phyloP scores from a whole-genome alignment of 1,140 invertebrate species.

The Amphibalanus amphitrite region DNA sequence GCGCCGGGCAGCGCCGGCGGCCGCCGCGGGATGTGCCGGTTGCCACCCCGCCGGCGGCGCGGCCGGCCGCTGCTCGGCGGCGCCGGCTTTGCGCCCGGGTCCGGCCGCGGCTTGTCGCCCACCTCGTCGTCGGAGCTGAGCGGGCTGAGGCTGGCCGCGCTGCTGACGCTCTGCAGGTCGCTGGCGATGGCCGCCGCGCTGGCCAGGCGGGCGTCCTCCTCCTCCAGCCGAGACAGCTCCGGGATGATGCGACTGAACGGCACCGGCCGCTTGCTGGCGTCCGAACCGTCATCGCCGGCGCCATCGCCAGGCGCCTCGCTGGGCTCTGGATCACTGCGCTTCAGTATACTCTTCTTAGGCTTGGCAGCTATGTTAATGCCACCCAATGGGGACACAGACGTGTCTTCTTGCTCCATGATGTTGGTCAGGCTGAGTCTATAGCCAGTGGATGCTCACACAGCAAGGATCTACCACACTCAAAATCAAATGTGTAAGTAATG shows the following conservation, averaged over 20 bases:
- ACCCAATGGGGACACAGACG: background rate
- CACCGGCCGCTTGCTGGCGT: background rate
- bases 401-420: background rate
- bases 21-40: no score
- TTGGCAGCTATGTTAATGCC: background rate
- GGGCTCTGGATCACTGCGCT: background rate
- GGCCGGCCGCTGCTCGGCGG: no score
- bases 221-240: background rate
- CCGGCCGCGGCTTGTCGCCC: no score
- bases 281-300: no score
- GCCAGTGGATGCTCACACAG: no score
- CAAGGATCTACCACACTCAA: no score
- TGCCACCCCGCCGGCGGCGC: no score
- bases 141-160: background rate
- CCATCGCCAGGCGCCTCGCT: background rate
- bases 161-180: background rate
- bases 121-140: background rate
- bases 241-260: background rate
- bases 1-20: no score
- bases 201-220: no score
- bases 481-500: no score
- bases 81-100: no score
- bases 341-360: background rate
- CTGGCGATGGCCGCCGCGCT: background rate
- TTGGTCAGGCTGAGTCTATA: background rate